Base-by-base conservation (phyloP, 2,888 invertebrate genomes). In the Melolontha melolontha region DNA sequence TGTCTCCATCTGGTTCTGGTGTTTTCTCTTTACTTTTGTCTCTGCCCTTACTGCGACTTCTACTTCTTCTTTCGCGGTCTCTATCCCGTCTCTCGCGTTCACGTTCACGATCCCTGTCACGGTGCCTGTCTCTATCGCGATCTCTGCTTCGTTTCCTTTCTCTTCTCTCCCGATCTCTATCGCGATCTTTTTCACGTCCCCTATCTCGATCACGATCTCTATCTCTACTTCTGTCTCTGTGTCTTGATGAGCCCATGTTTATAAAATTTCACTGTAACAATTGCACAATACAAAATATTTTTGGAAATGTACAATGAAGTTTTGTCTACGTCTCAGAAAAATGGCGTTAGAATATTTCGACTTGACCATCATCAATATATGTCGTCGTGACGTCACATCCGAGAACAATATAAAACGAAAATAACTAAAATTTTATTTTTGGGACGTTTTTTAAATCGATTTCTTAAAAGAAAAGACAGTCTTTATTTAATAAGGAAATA, bases 161-260 rank as follows among this genome's bases (percentile, higher is more conserved):
- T 50, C 68, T 68, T 40, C 74, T 73, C 17, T 66, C 69, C 49
- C 76, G 72, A 27, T 76, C 77, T 14, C 76, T 70, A 62, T 77
- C 76, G 7, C 78, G 74, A 67, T 76, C 76, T 41, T 79, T 74
- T 68, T 71, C 70, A 16, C 49, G 65, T 44, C 41, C 71, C 34
- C 68, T 68, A 17, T 64, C 69, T 17, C 67, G 59, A 27, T 66
- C 69, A 12, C 69, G 67, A 76, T 82, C 72, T 74, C 81, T 78
- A 44, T 85, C 86, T 29, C 86, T 82, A 76, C 86, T 86, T 69
- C 85, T 81, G 70, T 86, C 86, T 17, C 87, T 84, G 74, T 87
- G 87, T 64, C 87, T 82, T 12, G 87, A 87, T 2, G 80, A 80
- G 75, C 87, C 86, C 88, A 88, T 88, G 68, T 70, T 65, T 49